Base-by-base conservation (phyloP, 2,888 invertebrate species). In the Tiliacea citrago region DNA sequence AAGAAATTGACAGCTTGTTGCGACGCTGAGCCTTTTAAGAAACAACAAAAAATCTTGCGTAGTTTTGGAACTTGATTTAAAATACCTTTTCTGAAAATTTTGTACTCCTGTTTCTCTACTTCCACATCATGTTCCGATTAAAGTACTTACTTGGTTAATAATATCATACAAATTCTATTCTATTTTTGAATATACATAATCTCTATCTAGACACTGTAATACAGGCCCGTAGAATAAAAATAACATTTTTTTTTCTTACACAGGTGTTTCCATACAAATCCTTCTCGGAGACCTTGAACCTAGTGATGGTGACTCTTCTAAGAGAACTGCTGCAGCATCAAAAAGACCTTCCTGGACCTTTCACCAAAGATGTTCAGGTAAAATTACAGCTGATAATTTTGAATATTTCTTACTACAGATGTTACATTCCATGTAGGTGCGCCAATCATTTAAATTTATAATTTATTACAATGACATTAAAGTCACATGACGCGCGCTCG, bases 221-320 rank as follows among this genome's bases (percentile, higher is more conserved):
- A 6, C 2, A 39, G 39, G 39, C 39, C 39, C 39, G 2, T 39
- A 39, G 39, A 39, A 39, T 39, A 39, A 39, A 4, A 39, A 39
- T 39, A 39, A 4, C 5, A 39, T 57, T 57, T 58, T 18, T 18
- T 35, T 18, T 58, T 18, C 29, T 35, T 18, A 90, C 91, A 65
- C 97, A 98, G 94, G 97, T 98, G 67, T 99, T 99, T 91, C 99
- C 99, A 0, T 99, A 99, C 94, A 98, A 98, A 91, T 98, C 98
- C 0, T 99, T 99, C 92, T 99, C 99, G 77, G 99, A 99, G 94
- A 99, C 99, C 0, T 96, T 99, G 73, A 99, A 99, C 93, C 96
- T 99, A 73, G 99, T 99, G 0, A 97, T 99, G 97, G 98, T 99
- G 0, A 98, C 99, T 0, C 94, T 99, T 69, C 95, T 99, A 77